Base-by-base conservation (phyloP, 1,140 invertebrate genomes). In the Zaprionus lachaisei region DNA sequence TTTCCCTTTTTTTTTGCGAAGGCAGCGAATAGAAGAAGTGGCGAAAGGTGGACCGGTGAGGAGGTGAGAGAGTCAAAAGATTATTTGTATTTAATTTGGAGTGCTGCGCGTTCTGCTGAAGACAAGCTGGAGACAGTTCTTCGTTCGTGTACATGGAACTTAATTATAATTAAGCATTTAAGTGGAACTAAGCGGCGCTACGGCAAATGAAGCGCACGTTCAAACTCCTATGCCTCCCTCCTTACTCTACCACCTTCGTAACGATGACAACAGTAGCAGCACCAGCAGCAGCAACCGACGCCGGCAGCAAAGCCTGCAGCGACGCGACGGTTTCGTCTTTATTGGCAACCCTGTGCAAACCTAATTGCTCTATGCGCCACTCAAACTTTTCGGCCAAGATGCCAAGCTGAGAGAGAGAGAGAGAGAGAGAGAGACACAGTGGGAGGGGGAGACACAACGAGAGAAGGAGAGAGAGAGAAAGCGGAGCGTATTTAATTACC, bases 101-200 rank as follows among this genome's bases (percentile, higher is more conserved):
- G 84, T 80, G 61, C 76, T 62, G 56, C 77, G 76, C 63, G 80
- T 72, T 73, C 67, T 72, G 69, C 76, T 41, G 51, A 57, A 65
- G 31, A 58, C 76, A 65, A 49, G 26, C 56, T 63, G 79, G 72
- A 77, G 73, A 89, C 81, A 82, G 56, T 60, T 58, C 37, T 24
- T 68, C 26, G 57, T 72, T 41, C 49, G 41, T 71, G 61, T 78
- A 78, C 72, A 84, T 72, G 74, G 72, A 91, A 91, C 87, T 89
- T 81, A 91, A 91, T 91, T 91, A 91, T 89, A 91, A 84, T 89
- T 84, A 87, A 91, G 89, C 83, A 91, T 84, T 91, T 84, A 89
- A 87, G 83, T 84, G 84, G 81, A 91, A 84, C 75, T 74, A 75
- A 80, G 74, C 76, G 71, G 73, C 61, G 81, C 78, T 76, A 77